Base-by-base conservation (phyloP, 2,888 invertebrate species). In the Barypeithes pellucidus region DNA sequence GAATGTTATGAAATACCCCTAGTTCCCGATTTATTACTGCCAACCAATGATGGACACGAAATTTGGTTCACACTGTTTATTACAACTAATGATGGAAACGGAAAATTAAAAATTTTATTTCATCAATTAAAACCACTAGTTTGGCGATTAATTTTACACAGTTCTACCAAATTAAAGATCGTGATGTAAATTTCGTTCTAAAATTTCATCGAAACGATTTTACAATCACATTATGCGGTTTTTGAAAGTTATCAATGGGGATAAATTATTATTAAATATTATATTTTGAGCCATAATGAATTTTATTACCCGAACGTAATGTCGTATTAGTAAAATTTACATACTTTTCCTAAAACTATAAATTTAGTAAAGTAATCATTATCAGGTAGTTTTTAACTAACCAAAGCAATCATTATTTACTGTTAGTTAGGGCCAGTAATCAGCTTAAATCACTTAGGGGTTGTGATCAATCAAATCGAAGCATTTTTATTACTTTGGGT, bases 191-290 rank as follows among this genome's bases (percentile, higher is more conserved):
- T 45, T 3, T 45, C 8, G 12, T 47, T 18, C 3, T 20, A 47
- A 20, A 9, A 20, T 47, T 20, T 47, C 20, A 47, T 47, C 47
- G 20, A 47, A 18, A 47, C 47, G 20, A 9, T 20, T 47, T 47
- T 14, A 45, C 2, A 16, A 16, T 45, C 16, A 20, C 20, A 47
- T 47, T 47, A 8, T 47, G 20, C 11, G 47, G 47, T 47, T 1
- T 47, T 8, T 18, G 7, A 45, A 45, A 14, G 16, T 41, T n/a
- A 45, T 16, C 16, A 45, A 16, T 45, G 5, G 3, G 3, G 12
- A 16, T 45, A 18, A 45, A 45, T n/a, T n/a, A 45, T 45, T 41
- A 41, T 41, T 41, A 9, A 41, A 14, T 41, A 41, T 12, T 12
- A 41, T 41, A 41, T n/a, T 14, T n/a, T 41, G n/a, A n/a, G 12